Percentiles rank a stretch among this genome's conserved stretches.
Evolutionary conservation across 2,888 invertebrate species (phyloP).

Genomic region (Phyllotreta cruciferae): DNA sequence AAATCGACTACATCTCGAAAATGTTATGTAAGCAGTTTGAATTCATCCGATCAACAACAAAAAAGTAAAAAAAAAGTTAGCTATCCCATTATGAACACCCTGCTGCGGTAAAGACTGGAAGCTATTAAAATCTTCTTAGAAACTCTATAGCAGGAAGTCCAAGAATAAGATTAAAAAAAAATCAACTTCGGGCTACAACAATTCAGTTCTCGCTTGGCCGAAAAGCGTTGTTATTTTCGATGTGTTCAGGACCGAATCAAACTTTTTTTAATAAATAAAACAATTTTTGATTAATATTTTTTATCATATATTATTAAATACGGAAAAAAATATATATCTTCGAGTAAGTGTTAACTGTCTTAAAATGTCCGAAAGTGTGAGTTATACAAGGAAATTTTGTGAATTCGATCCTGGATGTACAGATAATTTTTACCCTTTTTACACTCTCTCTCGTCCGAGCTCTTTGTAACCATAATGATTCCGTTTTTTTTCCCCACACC

Average conservation of each 20-base stretch:
- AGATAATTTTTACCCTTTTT: constrained; percentile 7
- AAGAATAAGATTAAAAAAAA: constrained; percentile 25
- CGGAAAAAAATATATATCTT: too few species aligned
- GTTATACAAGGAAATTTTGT: too few species aligned
- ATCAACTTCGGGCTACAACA: constrained; percentile 18
- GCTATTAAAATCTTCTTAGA: constrained; percentile 28
- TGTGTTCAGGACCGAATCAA: constrained; percentile 1
- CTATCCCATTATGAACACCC: constrained; percentile 10
- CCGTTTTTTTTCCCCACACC: constrained; percentile 27
- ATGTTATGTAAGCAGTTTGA: neutral
- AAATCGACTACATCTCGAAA: too few species aligned
- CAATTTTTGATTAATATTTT: too few species aligned
- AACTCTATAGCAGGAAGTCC: constrained; percentile 25
- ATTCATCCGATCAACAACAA: neutral
- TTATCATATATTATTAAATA: too few species aligned
- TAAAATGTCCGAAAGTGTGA: too few species aligned
- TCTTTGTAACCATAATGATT: constrained; percentile 25
- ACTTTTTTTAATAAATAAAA: too few species aligned
- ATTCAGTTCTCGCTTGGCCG: constrained; percentile 18
- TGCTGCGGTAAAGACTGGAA: constrained; percentile 22
- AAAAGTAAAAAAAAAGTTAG: neutral
- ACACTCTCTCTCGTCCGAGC: constrained; percentile 8
- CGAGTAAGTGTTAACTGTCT: too few species aligned
- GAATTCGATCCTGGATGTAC: neutral
- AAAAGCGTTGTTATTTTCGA: constrained; percentile 21